These are phyloP conservation scores for Globodera ellingtonae DNA, from an alignment of 1,140 invertebrate genomes.

Conservation along the genomic window DNA sequence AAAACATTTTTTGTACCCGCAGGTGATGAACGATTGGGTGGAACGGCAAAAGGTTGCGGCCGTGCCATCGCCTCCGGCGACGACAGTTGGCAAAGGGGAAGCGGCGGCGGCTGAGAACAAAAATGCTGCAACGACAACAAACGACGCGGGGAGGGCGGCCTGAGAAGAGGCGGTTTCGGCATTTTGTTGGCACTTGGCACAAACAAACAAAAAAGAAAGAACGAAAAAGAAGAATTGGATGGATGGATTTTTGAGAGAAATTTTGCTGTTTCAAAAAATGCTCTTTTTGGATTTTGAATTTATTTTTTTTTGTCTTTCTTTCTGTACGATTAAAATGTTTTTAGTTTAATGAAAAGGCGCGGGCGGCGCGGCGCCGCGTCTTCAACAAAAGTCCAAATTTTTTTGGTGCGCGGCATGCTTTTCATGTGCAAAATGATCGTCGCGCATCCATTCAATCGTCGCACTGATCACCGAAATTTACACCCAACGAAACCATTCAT, in stretches of 20 bases:
- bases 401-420: neutral
- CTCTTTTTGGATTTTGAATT: no score
- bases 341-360: no score
- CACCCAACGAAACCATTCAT: no score
- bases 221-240: no score
- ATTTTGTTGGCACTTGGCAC: neutral
- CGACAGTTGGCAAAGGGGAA: neutral
- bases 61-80: no score
- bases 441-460: neutral
- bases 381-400: neutral
- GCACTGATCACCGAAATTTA: neutral
- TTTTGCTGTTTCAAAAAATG: no score
- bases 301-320: no score
- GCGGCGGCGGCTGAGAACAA: neutral
- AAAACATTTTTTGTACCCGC: neutral
- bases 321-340: no score
- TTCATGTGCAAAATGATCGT: no score
- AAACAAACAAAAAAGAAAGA: no score
- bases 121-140: neutral
- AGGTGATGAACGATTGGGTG: slow-evolving; percentile 60
- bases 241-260: no score
- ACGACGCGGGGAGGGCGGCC: neutral
- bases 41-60: slow-evolving; percentile 37
- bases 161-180: neutral
- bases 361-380: no score